These are phyloP conservation scores for Lutjanus campechanus DNA, from an alignment of 2,797 vertebrate genomes.

Conservation along the genomic window DNA sequence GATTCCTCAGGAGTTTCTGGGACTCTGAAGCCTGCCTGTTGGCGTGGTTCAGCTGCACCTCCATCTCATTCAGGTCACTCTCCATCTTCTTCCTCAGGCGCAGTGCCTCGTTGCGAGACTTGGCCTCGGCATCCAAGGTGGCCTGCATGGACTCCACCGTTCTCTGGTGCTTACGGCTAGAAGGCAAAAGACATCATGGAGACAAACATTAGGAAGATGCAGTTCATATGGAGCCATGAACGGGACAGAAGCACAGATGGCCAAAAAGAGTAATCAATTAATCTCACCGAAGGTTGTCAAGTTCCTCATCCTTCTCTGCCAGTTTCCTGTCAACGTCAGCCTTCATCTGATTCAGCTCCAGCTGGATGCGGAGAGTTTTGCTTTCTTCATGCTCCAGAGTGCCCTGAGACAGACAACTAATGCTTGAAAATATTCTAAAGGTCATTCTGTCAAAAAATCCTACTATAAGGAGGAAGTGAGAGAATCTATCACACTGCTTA, in stretches of 20 bases:
- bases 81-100: conserved; percentile 96
- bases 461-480: not conserved
- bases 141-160: conserved; percentile 93
- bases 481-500: conserved; percentile 57
- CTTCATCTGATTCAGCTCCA: conserved; percentile 94
- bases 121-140: conserved; percentile 90
- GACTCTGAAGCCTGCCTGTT: conserved; percentile 90
- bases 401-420: conserved; percentile 80
- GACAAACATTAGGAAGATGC: not conserved
- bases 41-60: conserved; percentile 93
- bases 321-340: conserved; percentile 93
- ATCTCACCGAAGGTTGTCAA: conserved; percentile 85
- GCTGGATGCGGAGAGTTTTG: conserved; percentile 93
- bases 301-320: conserved; percentile 94
- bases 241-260: not conserved
- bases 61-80: conserved; percentile 95
- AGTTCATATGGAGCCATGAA: not conserved
- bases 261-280: not conserved
- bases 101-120: conserved; percentile 92
- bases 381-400: conserved; percentile 96
- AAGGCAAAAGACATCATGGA: not conserved
- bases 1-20: conserved; percentile 89
- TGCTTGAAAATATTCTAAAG: not conserved
- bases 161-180: conserved; percentile 93
- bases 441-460: conserved; percentile 1